Conservation (phyloP, 1,140 invertebrate species). For the Hyphantria cunea region DNA sequence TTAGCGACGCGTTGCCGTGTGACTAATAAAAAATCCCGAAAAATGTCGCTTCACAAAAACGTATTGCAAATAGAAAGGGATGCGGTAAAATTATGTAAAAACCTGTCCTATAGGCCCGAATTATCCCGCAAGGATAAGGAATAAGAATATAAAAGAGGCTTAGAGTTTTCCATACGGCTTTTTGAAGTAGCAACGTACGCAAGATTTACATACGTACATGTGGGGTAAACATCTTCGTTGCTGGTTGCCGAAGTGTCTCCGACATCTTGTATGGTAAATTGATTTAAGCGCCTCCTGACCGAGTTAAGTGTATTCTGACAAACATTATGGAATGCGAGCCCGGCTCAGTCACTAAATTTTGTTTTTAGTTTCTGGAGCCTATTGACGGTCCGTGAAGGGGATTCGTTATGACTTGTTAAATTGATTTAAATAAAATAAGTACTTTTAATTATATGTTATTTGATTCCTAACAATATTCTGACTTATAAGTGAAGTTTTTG, state of each 20-base stretch:
- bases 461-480: too few species aligned
- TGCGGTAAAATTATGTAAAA: conserved; percentile 76
- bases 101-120: conserved; percentile 73
- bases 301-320: conserved; percentile 78
- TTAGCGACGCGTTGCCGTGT: conserved; percentile 45
- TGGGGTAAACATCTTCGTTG: conserved; percentile 62
- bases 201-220: conserved; percentile 71
- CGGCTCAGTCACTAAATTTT: conserved; percentile 63
- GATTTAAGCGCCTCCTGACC: conserved; percentile 77
- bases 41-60: conserved; percentile 49
- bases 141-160: conserved; percentile 77
- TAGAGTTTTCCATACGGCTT: conserved; percentile 74
- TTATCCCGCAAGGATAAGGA: conserved; percentile 76
- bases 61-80: conserved; percentile 60
- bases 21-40: conserved; percentile 54
- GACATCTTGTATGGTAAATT: conserved; percentile 77
- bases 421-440: too few species aligned
- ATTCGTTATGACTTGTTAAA: conserved; percentile 43
- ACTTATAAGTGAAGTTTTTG: too few species aligned
- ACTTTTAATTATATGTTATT: too few species aligned
- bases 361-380: conserved; percentile 49
- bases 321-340: conserved; percentile 76
- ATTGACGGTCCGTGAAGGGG: conserved; percentile 50
- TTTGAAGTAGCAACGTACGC: conserved; percentile 65
- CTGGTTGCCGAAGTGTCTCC: conserved; percentile 57